Base-by-base conservation (phyloP, 2,888 invertebrate species). In the Aromia moschata region DNA sequence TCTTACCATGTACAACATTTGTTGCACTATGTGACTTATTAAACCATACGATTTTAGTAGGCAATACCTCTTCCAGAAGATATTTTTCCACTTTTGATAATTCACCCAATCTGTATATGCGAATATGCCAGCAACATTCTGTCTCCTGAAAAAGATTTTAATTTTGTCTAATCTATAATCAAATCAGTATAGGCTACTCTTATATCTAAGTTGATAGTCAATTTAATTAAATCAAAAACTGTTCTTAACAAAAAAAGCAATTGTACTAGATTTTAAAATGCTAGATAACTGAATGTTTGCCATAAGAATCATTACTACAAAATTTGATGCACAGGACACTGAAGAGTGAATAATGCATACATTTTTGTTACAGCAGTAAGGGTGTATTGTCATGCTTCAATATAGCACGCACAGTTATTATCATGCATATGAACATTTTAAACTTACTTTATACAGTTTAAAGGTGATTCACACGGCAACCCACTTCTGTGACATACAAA, bases 401-500 rank as follows among this genome's bases (percentile, higher is more conserved):
- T n/a, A n/a, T n/a, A n/a, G n/a, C n/a, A n/a, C n/a, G n/a, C n/a
- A n/a, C n/a, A n/a, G n/a, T n/a, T n/a, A n/a, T n/a, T n/a, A n/a
- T n/a, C n/a, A n/a, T n/a, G n/a, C n/a, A n/a, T n/a, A n/a, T n/a
- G n/a, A n/a, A n/a, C n/a, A n/a, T n/a, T n/a, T n/a, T n/a, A n/a
- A n/a, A n/a, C 68, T 33, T 72, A 80, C 80, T 76, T 77, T 18
- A 80, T 76, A 80, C 85, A 33, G 77, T 77, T 68, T 69, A 77
- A 38, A 78, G 81, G 81, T 14, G 83, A 83, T 1, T 85, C 83
- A 75, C 96, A 96, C 0, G 96, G 96, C 38, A 95, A 77, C 0
- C 87, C 85, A 0, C 89, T 87, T 49, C 90, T 89, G 74, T 97
- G 96, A 73, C 97, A 97, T 58, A 92, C 86, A 74, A 94, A 92